phyloP scores from a whole-genome alignment of 2,888 invertebrate genomes.

The Abscondita cerata region DNA sequence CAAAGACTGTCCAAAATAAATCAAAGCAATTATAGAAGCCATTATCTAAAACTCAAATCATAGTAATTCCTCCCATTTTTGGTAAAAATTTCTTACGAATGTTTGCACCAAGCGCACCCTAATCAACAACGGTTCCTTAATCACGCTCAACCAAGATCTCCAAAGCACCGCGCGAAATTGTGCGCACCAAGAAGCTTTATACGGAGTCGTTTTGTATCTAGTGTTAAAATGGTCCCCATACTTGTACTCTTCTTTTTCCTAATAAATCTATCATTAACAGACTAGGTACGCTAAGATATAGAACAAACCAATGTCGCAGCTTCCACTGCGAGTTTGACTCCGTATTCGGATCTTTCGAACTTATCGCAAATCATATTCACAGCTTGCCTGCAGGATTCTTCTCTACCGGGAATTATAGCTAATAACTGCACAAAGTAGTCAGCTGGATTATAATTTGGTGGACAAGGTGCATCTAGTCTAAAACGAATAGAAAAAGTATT shows the following conservation, averaged over 20 bases:
- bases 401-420: conserved; percentile 85
- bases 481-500: no score
- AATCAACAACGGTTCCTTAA: conserved; percentile 90
- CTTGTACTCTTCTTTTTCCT: conserved; percentile 43
- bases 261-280: no score
- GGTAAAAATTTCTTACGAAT: conserved; percentile 77
- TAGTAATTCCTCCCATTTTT: no score
- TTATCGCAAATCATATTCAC: conserved; percentile 81
- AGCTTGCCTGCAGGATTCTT: conserved; percentile 78
- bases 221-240: conserved; percentile 47
- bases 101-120: conserved; percentile 89
- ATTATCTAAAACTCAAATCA: conserved; percentile 82
- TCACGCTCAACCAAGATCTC: conserved; percentile 87
- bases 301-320: conserved; percentile 62
- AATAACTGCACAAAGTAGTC: conserved; percentile 92
- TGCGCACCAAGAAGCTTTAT: conserved; percentile 86
- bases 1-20: conserved; percentile 83
- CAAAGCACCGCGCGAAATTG: conserved; percentile 91
- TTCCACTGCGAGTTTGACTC: conserved; percentile 65
- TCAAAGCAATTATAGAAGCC: conserved; percentile 83
- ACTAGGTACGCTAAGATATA: no score
- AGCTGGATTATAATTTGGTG: conserved; percentile 91
- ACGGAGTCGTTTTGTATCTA: conserved; percentile 58
- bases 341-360: conserved; percentile 71
- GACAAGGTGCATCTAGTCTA: conserved; percentile 83